Evolutionary conservation across 1,140 invertebrate species (phyloP).

Genomic region (Drosophila lacertosa): DNA sequence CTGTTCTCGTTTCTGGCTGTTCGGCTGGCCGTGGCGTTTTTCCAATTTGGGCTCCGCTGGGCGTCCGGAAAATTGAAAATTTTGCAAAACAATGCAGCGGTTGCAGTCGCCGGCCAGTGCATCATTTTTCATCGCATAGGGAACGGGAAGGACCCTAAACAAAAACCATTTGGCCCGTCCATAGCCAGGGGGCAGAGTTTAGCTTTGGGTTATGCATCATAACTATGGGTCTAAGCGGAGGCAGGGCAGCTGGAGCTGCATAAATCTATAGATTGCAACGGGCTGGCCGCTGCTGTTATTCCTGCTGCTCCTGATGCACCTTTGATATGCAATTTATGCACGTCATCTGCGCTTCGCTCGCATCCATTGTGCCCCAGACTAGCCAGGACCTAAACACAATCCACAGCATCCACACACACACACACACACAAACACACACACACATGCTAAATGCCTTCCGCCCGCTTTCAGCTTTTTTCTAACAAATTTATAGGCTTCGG

Average conservation of each 20-base stretch:
- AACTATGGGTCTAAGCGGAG: conserved; percentile 53
- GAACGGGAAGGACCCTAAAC: conserved; percentile 57
- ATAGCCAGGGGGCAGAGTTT: conserved; percentile 51
- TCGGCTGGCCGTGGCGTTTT: conserved; percentile 61
- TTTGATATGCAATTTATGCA: conserved; percentile 82
- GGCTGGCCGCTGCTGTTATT: conserved; percentile 11
- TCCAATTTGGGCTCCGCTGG: conserved; percentile 76
- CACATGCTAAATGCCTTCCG: neutral
- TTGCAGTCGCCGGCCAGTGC: conserved; percentile 58
- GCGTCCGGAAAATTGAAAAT: conserved; percentile 78
- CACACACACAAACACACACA: too few relatives aligned
- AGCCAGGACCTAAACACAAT: conserved; percentile 55
- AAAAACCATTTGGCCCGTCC: conserved; percentile 65
- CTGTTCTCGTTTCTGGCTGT: conserved; percentile 44
- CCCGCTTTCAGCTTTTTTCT: conserved; percentile 52
- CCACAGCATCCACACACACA: conserved; percentile 34
- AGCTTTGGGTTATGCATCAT: conserved; percentile 78
- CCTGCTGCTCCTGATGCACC: conserved; percentile 67
- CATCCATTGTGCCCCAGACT: conserved; percentile 52
- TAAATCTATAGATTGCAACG: conserved; percentile 78
- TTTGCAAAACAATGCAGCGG: conserved; percentile 65
- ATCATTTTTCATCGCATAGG: conserved; percentile 71
- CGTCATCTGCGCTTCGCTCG: conserved; percentile 69
- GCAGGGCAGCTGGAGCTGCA: conserved; percentile 43
- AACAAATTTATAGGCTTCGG: conserved; percentile 70